These are phyloP conservation scores for Larimichthys crocea DNA, from an alignment of 2,113 vertebrate species.

Conservation along the genomic window DNA sequence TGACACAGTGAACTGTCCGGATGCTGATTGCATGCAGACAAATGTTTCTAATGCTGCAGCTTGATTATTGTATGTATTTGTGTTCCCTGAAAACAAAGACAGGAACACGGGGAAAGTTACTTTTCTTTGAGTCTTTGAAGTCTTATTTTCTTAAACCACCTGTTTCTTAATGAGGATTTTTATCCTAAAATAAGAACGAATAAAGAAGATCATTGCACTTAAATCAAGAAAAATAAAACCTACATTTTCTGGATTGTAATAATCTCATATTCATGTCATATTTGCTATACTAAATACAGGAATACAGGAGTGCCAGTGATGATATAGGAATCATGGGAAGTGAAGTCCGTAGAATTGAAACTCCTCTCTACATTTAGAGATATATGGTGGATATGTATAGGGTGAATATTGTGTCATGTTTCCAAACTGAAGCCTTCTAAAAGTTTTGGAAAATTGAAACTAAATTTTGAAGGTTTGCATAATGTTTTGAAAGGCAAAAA, in stretches of 20 bases:
- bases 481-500: too few species aligned
- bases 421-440: too few species aligned
- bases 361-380: background rate
- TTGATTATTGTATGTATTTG: background rate
- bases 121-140: too few species aligned
- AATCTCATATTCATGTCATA: background rate
- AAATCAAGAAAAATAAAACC: background rate
- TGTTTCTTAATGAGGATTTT: background rate
- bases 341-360: background rate
- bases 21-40: background rate
- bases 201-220: background rate
- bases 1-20: background rate
- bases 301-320: background rate
- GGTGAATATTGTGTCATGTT: too few species aligned
- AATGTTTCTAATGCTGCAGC: background rate
- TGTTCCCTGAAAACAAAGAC: background rate
- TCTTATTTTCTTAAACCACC: too few species aligned
- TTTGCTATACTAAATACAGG: background rate
- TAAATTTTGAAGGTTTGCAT: too few species aligned
- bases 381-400: too few species aligned
- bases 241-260: background rate
- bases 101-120: background rate
- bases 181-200: background rate
- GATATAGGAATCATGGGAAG: constrained; percentile 8
- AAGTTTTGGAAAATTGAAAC: too few species aligned